Percentiles rank a stretch among this genome's conserved stretches.
These are phyloP conservation scores for Rhodeus uyekii DNA, from an alignment of 2,797 vertebrate genomes.

Conservation along the genomic window DNA sequence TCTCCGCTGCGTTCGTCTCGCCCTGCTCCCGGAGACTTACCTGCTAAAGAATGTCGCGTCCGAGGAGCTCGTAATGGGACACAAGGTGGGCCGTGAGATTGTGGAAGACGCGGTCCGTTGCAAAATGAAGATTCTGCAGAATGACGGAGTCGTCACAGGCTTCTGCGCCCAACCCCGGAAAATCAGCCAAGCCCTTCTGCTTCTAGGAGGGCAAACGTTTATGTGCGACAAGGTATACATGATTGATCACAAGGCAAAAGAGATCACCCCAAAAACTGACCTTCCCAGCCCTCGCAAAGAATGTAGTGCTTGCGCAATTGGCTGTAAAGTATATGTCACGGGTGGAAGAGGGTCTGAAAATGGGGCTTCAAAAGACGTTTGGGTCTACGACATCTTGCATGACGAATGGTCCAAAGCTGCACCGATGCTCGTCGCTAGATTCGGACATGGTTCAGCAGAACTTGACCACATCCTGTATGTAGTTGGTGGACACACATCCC, in stretches of 20 bases:
- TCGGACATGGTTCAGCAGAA: conserved; percentile 85
- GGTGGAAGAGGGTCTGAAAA: conserved; percentile 86
- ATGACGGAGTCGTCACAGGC: conserved; percentile 83
- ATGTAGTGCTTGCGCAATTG: conserved; percentile 86
- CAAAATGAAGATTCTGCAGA: conserved; percentile 86
- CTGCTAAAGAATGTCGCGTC: conserved; percentile 79
- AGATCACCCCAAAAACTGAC: conserved; percentile 85
- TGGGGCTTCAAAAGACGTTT: conserved; percentile 85
- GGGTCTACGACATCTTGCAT: conserved; percentile 86
- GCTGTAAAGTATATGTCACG: conserved; percentile 86
- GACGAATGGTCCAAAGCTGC: conserved; percentile 88
- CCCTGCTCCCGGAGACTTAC: conserved; percentile 81
- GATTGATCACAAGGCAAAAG: conserved; percentile 85
- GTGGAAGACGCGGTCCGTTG: conserved; percentile 84
- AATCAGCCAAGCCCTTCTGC: conserved; percentile 83
- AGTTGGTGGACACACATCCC: conserved; percentile 85
- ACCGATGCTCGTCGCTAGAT: conserved; percentile 83
- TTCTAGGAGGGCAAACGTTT: conserved; percentile 86
- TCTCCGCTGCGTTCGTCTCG: conserved; percentile 81
- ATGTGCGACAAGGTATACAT: conserved; percentile 88
- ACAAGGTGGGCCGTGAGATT: conserved; percentile 82
- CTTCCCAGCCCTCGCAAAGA: conserved; percentile 87
- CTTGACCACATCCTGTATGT: conserved; percentile 83
- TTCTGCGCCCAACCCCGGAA: conserved; percentile 84
- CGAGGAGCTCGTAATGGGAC: conserved; percentile 83